Evolutionary conservation across 2,797 vertebrate species (phyloP), one percentile per base, ranked within the genome.

Genomic region (Hyperoplus lanceolatus): DNA sequence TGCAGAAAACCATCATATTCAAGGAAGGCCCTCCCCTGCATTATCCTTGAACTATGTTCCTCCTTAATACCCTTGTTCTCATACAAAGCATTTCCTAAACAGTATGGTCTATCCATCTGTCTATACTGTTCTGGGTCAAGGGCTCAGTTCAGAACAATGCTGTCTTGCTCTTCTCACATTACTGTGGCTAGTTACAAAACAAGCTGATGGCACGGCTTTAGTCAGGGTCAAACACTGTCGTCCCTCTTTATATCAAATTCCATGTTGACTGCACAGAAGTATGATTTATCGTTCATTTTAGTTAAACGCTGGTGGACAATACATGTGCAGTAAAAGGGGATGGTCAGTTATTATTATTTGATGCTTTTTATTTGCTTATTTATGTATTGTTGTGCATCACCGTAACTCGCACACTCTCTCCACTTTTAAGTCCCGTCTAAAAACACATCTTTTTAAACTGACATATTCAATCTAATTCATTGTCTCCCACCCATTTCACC

Each of bases 191-290:
- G 79, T 91, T 81, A 75, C 81, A 92, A 89, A 95, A 94, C 88
- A 81, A 90, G 93, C 94, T 94, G 93, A 95, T 93, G 91, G 48
- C 81, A 79, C 79, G 78, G 75, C 85, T 92, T 89, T 84, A 82
- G 74, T 87, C 84, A 89, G 85, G 89, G 91, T 91, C 91, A 90
- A 89, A 87, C 83, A n/a, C 85, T 61, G 77, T 59, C 58, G 85
- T 83, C 84, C 89, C 83, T 72, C 84, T 78, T 45, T 82, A 75
- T 85, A 92, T 93, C 90, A 82, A 58, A 86, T 93, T 93, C 84
- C 85, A 84, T 85, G 82, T 89, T 61, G 85, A 80, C 87, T 87
- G 85, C 87, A 84, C 59, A 87, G 77, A 92, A 74, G 75, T 75
- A 71, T 80, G 48, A 86, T 90, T 89, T 87, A 85, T 75, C 71